Base-by-base conservation (phyloP, 2,888 invertebrate genomes). In the Corythucha ciliata region DNA sequence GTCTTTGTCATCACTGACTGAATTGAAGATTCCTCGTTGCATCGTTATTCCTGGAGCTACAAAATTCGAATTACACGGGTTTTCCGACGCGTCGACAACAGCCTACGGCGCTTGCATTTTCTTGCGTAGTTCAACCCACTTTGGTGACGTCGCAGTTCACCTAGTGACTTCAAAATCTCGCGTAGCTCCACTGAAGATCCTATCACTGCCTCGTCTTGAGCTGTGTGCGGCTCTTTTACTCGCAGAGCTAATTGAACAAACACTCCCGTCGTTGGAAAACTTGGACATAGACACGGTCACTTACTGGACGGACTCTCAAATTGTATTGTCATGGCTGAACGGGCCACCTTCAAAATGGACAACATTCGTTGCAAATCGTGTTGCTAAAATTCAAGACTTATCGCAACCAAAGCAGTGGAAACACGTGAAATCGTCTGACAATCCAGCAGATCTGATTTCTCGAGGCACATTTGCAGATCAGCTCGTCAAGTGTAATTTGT, bases 51-150 rank as follows among this genome's bases (percentile, higher is more conserved):
- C 18, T 3, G 18, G 7, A 8, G 4, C 2, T 7, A 12, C 4
- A 5, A 12, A n/a, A n/a, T n/a, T 2, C 18, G 10, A 48, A 25
- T 2, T 52, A 4, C 52, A 47, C 32, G 52, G 47, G 16, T 52
- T 52, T 33, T 29, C 27, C 18, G 52, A 52, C 22, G 16, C 40
- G 4, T 52, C 52, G 5, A 48, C 46, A 24, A 10, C 7, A 26
- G 52, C 52, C 6, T 52, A 52, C 22, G 52, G 52, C 14, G 33
- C 39, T 3, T 20, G 33, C 4, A 20, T 52, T 2, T 52, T 47
- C 20, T n/a, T 52, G 10, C 29, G 39, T 24, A 34, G 25, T 25
- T 3, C 6, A 5, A 33, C 21, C n/a, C 6, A 5, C 5, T 10
- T n/a, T 4, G 47, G 47, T 3, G 32, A 21, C 3, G 10, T 16